Evolutionary conservation across 2,797 vertebrate genomes (phyloP).

Genomic region (Urosaurus nigricauda): DNA sequence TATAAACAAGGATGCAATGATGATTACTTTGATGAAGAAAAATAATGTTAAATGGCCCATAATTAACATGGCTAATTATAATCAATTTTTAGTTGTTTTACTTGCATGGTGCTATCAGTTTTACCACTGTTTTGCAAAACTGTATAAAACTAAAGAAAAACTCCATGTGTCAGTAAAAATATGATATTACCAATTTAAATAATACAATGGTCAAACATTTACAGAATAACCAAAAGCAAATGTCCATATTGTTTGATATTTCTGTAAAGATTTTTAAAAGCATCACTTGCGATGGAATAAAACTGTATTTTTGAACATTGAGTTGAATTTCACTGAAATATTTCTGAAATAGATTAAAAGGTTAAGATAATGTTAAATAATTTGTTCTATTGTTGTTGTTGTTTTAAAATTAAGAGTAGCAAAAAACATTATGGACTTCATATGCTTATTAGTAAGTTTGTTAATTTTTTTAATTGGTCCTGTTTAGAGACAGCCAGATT

Average conservation of each 20-base stretch:
- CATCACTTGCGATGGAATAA: slow-evolving; percentile 8
- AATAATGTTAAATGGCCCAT: slow-evolving; percentile 40
- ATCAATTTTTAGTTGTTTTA: slow-evolving; percentile 27
- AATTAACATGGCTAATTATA: slow-evolving; percentile 31
- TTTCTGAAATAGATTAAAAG: slow-evolving; percentile 51
- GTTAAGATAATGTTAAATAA: slow-evolving; percentile 46
- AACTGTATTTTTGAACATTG: slow-evolving; percentile 44
- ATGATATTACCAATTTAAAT: neutral
- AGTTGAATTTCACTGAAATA: slow-evolving; percentile 60
- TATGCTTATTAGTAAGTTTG: slow-evolving; percentile 47
- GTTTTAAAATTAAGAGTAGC: slow-evolving; percentile 14
- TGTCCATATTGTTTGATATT: slow-evolving; percentile 32
- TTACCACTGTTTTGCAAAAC: neutral
- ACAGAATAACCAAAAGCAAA: slow-evolving; percentile 64
- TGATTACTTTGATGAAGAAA: slow-evolving; percentile 12
- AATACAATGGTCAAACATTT: slow-evolving; percentile 31
- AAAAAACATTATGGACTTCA: slow-evolving; percentile 22
- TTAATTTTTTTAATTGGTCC: neutral
- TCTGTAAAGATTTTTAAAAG: slow-evolving; percentile 27
- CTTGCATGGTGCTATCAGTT: slow-evolving; percentile 27
- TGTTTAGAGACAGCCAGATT: neutral
- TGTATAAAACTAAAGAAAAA: slow-evolving; percentile 10
- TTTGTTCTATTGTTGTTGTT: slow-evolving; percentile 31
- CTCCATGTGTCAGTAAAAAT: neutral
- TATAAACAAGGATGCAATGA: slow-evolving; percentile 9